Evolutionary conservation across 2,113 vertebrate genomes (phyloP), one percentile per base, ranked within the genome.

Genomic region (Zapornia atra): DNA sequence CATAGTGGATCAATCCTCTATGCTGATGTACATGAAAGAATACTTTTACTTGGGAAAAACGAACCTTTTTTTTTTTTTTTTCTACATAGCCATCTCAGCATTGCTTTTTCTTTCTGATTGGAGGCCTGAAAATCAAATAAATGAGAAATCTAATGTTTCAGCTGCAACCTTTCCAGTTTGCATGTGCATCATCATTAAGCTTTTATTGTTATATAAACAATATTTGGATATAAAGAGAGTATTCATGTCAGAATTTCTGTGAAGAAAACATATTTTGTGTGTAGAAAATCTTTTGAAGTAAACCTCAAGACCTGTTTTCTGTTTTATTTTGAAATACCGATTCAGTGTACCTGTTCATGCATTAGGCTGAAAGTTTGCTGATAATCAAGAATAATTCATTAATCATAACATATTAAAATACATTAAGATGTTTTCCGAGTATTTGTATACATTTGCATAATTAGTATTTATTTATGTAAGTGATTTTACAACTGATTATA

Each of bases 351-450:
- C n/a, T 13, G 29, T 86, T 93, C 18, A 18, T 76, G 50, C 57
- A 59, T 82, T 93, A 83, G 22, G 19, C 29, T 88, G 59, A 83
- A 87, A 19, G 5, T 86, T 94, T 94, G 64, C 17, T 91, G 34
- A 64, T 65, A 95, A 90, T 88, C 48, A 88, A 84, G 42, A 84
- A 88, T 69, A 65, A 84, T 76, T 53, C 79, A 82, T 91, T 92
- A 95, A 91, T 72, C 54, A 73, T 60, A 85, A 31, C 26, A 70
- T 10, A 56, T 65, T 84, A 61, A 92, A 88, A 78, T 46, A 70
- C 34, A 15, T 79, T 71, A 60, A 85, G 16, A 25, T 38, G 51
- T 73, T 94, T 88, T 86, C 48, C 21, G 66, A 66, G 46, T 88
- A 86, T 90, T 91, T 92, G n/a, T 79, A 44, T 50, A 24, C 9